Evolutionary conservation across 2,888 invertebrate genomes (phyloP), one percentile per base, ranked within the genome.

Genomic region (Rosalia funebris): DNA sequence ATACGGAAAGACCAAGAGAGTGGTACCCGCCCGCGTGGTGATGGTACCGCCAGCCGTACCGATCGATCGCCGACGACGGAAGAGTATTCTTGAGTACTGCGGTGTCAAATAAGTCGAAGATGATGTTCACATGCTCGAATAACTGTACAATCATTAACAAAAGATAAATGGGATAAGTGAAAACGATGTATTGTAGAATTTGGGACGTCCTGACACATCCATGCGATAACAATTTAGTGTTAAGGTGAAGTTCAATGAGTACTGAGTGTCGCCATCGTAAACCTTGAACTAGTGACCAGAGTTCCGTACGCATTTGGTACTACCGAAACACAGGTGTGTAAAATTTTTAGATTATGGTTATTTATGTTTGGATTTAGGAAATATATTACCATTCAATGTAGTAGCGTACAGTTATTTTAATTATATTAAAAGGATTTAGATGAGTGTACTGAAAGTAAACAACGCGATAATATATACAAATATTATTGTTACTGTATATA

Each of bases 171-270:
- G 32, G 16, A 46, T 32, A 36, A 48, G 48, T 48, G 48, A 48
- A 48, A 48, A 37, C 20, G 1, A 19, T 10, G 19, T 19, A 37
- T 48, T 37, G 37, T 12, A 10, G 37, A 48, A 48, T 48, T 48
- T 48, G 34, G 48, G 36, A 37, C 34, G 19, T 37, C 36, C 19
- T 36, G 0, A 20, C 11, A 16, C 37, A 1, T 36, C 37, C 12
- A 17, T 14, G 12, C 19, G 4, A 36, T 37, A 48, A 48, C 53
- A 15, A 36, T 44, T 59, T 41, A 59, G 54, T 59, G 59, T 54
- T 39, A 53, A 53, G 48, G 59, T 47, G 46, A 54, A 39, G 58
- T 58, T 58, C 53, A 46, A 37, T 14, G 37, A 14, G 47, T 44
- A 25, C 20, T 32, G 39, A 39, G 25, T 25, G 25, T 7, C 4